These are phyloP conservation scores for Zenarchopterus dispar DNA, from an alignment of 2,797 vertebrate genomes.

Conservation along the genomic window DNA sequence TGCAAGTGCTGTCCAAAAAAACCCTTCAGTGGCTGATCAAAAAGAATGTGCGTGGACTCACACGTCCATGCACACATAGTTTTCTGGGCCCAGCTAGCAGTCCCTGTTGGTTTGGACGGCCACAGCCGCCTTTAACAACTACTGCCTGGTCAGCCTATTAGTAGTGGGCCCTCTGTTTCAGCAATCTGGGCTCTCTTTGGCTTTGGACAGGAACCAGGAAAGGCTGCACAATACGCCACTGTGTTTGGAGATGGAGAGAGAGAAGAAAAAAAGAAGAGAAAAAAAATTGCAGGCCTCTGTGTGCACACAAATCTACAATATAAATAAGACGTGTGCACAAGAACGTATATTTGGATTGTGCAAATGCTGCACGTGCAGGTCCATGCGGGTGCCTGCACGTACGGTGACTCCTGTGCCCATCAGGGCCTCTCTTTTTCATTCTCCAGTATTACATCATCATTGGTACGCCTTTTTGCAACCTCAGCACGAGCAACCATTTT, in stretches of 20 bases:
- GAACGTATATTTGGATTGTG: constrained; percentile 41
- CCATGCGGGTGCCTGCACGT: neutral
- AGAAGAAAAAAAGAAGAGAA: constrained; percentile 10
- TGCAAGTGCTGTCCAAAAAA: constrained; percentile 62
- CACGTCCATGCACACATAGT: constrained; percentile 10
- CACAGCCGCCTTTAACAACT: constrained; percentile 64
- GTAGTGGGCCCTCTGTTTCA: constrained; percentile 76
- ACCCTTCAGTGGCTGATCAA: constrained; percentile 70
- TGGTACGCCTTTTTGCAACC: constrained; percentile 44
- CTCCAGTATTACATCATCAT: constrained; percentile 51
- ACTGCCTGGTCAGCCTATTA: constrained; percentile 64
- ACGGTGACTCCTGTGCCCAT: too few relatives aligned
- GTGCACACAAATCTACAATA: constrained; percentile 35
- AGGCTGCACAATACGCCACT: constrained; percentile 76
- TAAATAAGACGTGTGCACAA: constrained; percentile 32
- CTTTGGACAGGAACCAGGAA: constrained; percentile 74
- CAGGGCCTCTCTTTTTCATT: neutral
- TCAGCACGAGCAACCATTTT: constrained; percentile 57
- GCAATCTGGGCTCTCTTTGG: constrained; percentile 80
- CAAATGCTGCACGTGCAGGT: constrained; percentile 9
- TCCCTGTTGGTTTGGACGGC: constrained; percentile 73
- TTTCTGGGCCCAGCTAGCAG: constrained; percentile 55
- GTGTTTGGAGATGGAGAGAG: constrained; percentile 61
- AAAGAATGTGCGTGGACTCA: constrained; percentile 39
- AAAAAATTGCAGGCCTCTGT: constrained; percentile 40